phyloP scores from a whole-genome alignment of 2,888 invertebrate genomes.

The Xestia sexstrigata region DNA sequence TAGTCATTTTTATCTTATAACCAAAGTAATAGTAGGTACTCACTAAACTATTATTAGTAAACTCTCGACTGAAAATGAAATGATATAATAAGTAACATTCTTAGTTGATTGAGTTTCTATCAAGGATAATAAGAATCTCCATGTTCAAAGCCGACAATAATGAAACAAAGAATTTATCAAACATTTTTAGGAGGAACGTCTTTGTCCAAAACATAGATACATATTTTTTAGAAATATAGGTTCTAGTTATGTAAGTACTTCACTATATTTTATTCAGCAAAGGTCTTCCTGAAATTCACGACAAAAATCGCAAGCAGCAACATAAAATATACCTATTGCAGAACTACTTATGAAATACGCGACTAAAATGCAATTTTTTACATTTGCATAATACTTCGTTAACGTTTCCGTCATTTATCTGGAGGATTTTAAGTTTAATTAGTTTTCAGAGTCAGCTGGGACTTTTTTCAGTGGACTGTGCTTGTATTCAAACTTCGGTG shows the following conservation, averaged over 20 bases:
- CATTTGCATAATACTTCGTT: constrained; percentile 43
- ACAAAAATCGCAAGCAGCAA: neutral
- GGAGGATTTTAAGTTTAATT: constrained; percentile 56
- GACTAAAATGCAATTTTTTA: constrained; percentile 49
- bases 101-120: neutral
- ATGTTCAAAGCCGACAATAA: neutral
- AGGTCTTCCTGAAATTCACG: neutral
- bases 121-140: neutral
- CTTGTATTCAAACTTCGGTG: constrained; percentile 22
- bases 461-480: constrained; percentile 18
- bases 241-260: neutral
- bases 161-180: neutral
- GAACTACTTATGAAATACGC: constrained; percentile 33
- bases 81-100: neutral
- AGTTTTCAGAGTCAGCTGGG: constrained; percentile 39
- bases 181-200: neutral
- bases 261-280: neutral
- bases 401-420: constrained; percentile 36
- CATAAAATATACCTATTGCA: constrained; percentile 19
- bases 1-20: neutral
- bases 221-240: neutral
- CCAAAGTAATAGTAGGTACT: neutral
- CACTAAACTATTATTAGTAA: neutral
- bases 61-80: neutral
- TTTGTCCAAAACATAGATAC: neutral